Conservation (phyloP, 2,797 vertebrate genomes). For the Valencia hispanica region DNA sequence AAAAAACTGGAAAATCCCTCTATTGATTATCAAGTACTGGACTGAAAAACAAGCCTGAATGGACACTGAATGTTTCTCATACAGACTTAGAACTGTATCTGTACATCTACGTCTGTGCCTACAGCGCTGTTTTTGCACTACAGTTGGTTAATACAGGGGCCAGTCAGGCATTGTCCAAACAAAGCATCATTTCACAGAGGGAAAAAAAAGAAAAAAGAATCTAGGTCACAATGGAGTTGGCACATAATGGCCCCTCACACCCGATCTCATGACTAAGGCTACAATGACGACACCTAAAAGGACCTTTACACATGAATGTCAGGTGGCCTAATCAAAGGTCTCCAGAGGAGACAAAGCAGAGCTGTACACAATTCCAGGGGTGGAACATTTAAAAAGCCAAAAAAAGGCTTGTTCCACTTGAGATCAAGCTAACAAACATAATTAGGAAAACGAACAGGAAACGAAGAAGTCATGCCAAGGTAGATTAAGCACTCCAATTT, state of each 20-base stretch:
- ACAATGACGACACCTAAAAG: conserved; percentile 13
- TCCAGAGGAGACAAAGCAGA: neutral
- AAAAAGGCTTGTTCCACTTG: neutral
- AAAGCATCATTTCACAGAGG: conserved; percentile 66
- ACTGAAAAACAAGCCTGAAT: neutral
- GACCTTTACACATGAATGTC: neutral
- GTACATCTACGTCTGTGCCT: conserved; percentile 31
- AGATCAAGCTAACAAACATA: neutral
- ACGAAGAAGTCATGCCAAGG: neutral
- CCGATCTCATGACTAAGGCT: conserved; percentile 30
- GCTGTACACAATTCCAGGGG: neutral
- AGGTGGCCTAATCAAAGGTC: neutral
- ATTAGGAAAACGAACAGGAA: neutral
- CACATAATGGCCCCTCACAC: conserved; percentile 62
- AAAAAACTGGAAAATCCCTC: no score
- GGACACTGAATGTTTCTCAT: neutral
- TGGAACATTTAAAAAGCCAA: neutral
- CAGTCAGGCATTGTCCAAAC: conserved; percentile 66
- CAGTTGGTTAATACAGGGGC: conserved; percentile 65
- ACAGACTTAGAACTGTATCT: conserved; percentile 16
- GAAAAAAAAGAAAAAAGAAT: conserved; percentile 61
- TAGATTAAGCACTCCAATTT: neutral
- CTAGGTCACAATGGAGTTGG: conserved; percentile 75
- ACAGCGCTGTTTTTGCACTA: conserved; percentile 62
- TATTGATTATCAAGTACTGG: neutral